Percentiles rank a stretch among this genome's conserved stretches.
Evolutionary conservation across 2,888 invertebrate genomes (phyloP).

Genomic region (Stenichneumon culpator): DNA sequence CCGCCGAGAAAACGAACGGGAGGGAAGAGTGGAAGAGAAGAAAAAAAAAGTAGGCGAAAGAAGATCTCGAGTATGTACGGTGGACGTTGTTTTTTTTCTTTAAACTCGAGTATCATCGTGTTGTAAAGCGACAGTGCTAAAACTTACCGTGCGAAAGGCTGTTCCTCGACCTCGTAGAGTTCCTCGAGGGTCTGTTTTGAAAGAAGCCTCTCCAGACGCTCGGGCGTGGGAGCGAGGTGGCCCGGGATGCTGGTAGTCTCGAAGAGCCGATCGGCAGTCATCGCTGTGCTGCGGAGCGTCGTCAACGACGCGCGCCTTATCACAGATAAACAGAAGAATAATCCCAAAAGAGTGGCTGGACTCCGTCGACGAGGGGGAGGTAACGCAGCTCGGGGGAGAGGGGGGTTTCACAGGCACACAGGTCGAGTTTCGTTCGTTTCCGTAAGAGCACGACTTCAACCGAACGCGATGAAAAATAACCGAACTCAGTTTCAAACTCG

Average conservation of each 20-base stretch:
- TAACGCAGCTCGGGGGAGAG: background rate
- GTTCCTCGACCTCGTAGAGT: conserved; percentile 85
- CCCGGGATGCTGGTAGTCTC: conserved; percentile 84
- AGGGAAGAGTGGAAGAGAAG: background rate
- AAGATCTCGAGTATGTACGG: too few relatives aligned
- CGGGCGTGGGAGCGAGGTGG: conserved; percentile 84
- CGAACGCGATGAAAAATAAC: conserved; percentile 13
- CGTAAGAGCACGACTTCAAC: background rate
- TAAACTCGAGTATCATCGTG: conserved; percentile 3
- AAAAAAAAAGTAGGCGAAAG: background rate
- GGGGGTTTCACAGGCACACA: background rate
- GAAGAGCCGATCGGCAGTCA: conserved; percentile 84
- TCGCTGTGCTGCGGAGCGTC: conserved; percentile 71
- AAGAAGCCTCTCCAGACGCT: conserved; percentile 84
- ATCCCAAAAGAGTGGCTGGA: conserved; percentile 64
- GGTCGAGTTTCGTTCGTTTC: conserved; percentile 6
- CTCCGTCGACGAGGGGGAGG: conserved; percentile 26
- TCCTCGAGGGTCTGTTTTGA: conserved; percentile 84
- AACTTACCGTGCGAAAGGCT: conserved; percentile 84
- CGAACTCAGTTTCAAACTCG: conserved; percentile 15
- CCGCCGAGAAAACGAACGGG: conserved; percentile 7
- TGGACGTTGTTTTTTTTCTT: background rate
- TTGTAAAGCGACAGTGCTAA: conserved; percentile 9
- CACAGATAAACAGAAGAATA: conserved; percentile 57
- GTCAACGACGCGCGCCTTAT: conserved; percentile 49